Evolutionary conservation across 2,888 invertebrate species (phyloP), one percentile per base, ranked within the genome.

Genomic region (Leucoma salicis): DNA sequence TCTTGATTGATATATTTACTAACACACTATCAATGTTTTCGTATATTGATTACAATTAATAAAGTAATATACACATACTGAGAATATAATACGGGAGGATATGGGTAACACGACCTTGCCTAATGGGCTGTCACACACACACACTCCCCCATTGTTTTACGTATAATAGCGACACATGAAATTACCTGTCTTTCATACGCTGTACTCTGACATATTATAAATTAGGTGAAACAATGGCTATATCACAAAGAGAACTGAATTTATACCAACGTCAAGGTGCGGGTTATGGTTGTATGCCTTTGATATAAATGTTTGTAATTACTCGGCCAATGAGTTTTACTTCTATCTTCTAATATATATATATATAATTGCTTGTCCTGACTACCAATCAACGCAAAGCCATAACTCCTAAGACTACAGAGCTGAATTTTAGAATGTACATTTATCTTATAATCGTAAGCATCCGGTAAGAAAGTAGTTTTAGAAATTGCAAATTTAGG

Each of bases 121-220:
- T 86, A 87, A 85, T 86, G 83, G 81, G 72, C 72, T 86, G 85
- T 85, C 86, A 80, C 58, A 50, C 45, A 62, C 85, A 62, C 85
- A 86, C 85, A 86, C 67, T 52, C 63, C 48, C 56, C 80, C 68
- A 82, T 86, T 86, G 84, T 85, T 80, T 75, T 71, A 67, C 57
- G 71, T 60, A 74, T 74, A 74, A 74, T 72, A 66, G 67, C 66
- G 70, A 73, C 72, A 77, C 68, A 70, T 74, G 77, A 75, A 83
- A 83, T 83, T 82, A 79, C 82, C 81, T 81, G 82, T 77, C 78
- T 74, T 73, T 73, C 73, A 70, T 70, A 55, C 59, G 46, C 52
- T 60, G 53, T 44, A 49, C 57, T 55, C 62, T 70, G 67, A 67
- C 74, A 70, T 70, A 73, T 77, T 73, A 81, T 72, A 72, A 70